phyloP scores from a whole-genome alignment of 2,113 vertebrate species.

The Synchiropus splendidus region DNA sequence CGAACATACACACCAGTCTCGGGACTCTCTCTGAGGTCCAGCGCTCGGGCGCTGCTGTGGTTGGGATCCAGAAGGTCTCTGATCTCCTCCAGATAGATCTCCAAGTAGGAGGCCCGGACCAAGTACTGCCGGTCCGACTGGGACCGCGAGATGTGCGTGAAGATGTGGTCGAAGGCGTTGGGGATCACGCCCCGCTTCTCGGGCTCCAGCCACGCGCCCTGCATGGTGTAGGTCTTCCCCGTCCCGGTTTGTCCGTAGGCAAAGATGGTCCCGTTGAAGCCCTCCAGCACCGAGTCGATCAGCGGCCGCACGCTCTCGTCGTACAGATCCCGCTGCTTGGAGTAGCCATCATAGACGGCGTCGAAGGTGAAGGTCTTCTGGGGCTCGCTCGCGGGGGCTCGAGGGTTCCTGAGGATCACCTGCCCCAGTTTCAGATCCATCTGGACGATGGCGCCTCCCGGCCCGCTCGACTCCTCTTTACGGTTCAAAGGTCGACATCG shows the following conservation, averaged over 20 bases:
- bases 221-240: conserved; percentile 97
- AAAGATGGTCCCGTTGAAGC: conserved; percentile 93
- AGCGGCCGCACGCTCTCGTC: conserved; percentile 90
- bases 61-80: conserved; percentile 77
- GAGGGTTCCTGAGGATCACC: conserved; percentile 85
- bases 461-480: conserved; percentile 76
- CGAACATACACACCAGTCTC: conserved; percentile 93
- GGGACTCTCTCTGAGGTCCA: conserved; percentile 90
- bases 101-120: conserved; percentile 92
- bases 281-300: conserved; percentile 82
- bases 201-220: conserved; percentile 82
- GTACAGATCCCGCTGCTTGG: conserved; percentile 86
- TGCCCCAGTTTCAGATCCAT: conserved; percentile 89
- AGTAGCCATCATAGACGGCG: conserved; percentile 84
- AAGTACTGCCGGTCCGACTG: conserved; percentile 91
- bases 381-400: conserved; percentile 73
- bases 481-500: conserved; percentile 85
- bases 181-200: conserved; percentile 89
- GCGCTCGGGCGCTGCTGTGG: conserved; percentile 73
- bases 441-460: conserved; percentile 67
- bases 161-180: conserved; percentile 91
- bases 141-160: conserved; percentile 94
- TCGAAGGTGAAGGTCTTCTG: conserved; percentile 95
- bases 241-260: conserved; percentile 95
- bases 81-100: conserved; percentile 97